phyloP scores from a whole-genome alignment of 2,113 vertebrate genomes.

The Puffinus mauretanicus region DNA sequence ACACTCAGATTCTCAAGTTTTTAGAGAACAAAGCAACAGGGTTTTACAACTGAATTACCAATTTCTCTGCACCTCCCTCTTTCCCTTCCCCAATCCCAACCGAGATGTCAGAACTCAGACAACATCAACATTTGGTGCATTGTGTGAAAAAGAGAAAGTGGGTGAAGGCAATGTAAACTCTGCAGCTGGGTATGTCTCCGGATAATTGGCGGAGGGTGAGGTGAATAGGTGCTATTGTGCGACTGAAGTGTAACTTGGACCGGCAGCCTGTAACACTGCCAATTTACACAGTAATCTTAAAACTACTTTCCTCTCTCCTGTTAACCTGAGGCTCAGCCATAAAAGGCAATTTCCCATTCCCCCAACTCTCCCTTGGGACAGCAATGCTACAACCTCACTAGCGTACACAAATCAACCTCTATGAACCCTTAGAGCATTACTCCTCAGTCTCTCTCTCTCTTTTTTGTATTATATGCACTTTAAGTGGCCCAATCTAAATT shows the following conservation, averaged over 20 bases:
- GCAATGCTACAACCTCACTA: neutral
- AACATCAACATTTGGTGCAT: neutral
- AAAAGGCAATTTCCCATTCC: conserved; percentile 29
- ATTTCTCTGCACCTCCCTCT: neutral
- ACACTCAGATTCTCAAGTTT: neutral
- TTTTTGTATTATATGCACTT: conserved; percentile 53
- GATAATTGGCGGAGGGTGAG: neutral
- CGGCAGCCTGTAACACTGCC: neutral
- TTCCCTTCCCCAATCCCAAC: neutral
- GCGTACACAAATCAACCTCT: conserved; percentile 40
- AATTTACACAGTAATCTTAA: neutral
- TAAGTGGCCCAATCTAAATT: conserved; percentile 68
- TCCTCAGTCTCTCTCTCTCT: neutral
- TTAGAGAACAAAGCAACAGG: neutral
- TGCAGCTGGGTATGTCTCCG: neutral
- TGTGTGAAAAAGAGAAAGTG: neutral
- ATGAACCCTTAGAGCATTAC: conserved; percentile 28
- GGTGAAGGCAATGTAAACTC: neutral
- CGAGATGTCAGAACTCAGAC: neutral
- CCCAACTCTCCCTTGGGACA: conserved; percentile 1
- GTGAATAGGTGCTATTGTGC: neutral
- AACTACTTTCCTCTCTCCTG: neutral
- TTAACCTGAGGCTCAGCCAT: conserved; percentile 5
- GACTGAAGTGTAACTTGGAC: neutral
- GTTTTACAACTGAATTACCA: neutral